Evolutionary conservation across 1,140 invertebrate genomes (phyloP).

Genomic region (Zaprionus vittiger): DNA sequence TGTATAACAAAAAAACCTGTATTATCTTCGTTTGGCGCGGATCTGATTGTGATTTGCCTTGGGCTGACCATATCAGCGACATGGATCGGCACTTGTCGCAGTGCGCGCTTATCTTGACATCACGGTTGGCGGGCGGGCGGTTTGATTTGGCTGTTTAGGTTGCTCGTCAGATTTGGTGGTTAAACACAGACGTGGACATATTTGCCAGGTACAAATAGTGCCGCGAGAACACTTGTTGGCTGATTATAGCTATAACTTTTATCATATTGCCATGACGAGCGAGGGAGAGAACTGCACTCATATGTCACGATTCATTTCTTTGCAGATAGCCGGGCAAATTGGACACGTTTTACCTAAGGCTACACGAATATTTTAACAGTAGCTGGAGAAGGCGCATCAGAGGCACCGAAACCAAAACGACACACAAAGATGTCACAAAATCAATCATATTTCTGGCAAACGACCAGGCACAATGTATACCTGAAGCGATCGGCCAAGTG

Average conservation of each 20-base stretch:
- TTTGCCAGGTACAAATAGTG: constrained; percentile 39
- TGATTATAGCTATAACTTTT: constrained; percentile 52
- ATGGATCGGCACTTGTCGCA: constrained; percentile 64
- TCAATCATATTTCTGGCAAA: constrained; percentile 84
- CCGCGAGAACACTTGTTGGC: constrained; percentile 54
- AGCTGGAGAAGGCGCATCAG: constrained; percentile 17
- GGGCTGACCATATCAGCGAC: constrained; percentile 60
- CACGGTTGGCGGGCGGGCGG: constrained; percentile 16
- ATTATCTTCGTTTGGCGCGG: not conserved
- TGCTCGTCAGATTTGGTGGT: constrained; percentile 35
- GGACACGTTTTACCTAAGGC: constrained; percentile 55
- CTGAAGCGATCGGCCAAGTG: constrained; percentile 80
- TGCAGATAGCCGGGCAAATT: constrained; percentile 52
- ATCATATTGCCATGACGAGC: constrained; percentile 1
- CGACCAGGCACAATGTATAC: constrained; percentile 83
- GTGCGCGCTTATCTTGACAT: constrained; percentile 62
- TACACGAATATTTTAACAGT: constrained; percentile 36
- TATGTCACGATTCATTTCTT: constrained; percentile 49
- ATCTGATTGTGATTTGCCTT: constrained; percentile 20
- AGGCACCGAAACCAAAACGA: constrained; percentile 19
- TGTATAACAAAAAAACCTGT: not conserved
- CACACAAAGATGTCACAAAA: constrained; percentile 81
- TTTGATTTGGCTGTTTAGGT: constrained; percentile 22
- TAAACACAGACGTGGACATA: constrained; percentile 38
- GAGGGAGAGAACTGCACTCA: constrained; percentile 28